Conservation (phyloP, 2,113 vertebrate genomes). For the Menidia beryllina region DNA sequence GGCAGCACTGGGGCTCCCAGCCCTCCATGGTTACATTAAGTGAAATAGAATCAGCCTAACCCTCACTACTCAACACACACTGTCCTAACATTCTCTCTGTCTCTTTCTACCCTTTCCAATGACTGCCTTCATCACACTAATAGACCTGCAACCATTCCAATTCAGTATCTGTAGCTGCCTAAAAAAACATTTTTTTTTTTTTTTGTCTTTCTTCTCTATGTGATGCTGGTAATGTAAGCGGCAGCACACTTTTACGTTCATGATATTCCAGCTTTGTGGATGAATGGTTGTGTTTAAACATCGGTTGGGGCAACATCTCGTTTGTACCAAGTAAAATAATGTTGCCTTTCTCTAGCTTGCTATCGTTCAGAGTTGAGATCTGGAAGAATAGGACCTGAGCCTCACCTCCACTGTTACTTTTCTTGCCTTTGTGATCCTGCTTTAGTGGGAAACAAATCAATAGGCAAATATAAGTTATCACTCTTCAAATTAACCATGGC, state of each 20-base stretch:
- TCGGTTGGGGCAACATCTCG: constrained; percentile 27
- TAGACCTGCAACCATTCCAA: constrained; percentile 20
- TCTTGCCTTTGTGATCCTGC: no score
- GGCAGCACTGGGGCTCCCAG: constrained; percentile 68
- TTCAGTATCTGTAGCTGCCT: constrained; percentile 5
- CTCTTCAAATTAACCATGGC: no score
- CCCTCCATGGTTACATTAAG: constrained; percentile 77
- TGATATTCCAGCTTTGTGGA: constrained; percentile 35
- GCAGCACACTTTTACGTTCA: constrained; percentile 15
- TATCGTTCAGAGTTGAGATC: no score
- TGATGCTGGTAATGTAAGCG: constrained; percentile 36
- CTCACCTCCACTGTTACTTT: no score
- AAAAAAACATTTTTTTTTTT: background rate
- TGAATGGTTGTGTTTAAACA: constrained; percentile 35
- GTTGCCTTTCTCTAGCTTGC: background rate
- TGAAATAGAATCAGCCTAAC: constrained; percentile 74
- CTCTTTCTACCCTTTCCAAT: constrained; percentile 28
- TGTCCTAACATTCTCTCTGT: constrained; percentile 45
- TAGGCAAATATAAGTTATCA: no score
- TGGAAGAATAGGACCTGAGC: no score
- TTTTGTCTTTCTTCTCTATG: background rate
- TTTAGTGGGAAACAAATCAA: no score
- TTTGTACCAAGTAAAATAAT: constrained; percentile 44
- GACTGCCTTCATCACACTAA: constrained; percentile 1
- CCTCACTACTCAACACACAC: constrained; percentile 58